phyloP scores from a whole-genome alignment of 2,797 vertebrate genomes.

The Parauchenoglanis punctatus region DNA sequence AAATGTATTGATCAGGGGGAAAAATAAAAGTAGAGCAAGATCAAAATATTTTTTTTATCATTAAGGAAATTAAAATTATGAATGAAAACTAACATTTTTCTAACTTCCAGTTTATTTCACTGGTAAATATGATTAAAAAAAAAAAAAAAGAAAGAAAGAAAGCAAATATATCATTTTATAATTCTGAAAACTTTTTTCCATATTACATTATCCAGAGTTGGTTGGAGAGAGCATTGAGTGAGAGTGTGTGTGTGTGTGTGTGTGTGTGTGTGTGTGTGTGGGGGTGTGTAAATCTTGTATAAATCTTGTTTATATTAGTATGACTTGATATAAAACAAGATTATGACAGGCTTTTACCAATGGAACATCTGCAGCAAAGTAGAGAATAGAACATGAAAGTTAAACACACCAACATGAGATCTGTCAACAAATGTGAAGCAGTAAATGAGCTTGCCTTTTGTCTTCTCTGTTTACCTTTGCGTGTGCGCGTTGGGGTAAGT shows the following conservation, averaged over 20 bases:
- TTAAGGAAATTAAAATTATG: no score
- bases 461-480: slow-evolving; percentile 9
- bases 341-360: background rate
- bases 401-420: slow-evolving; percentile 3
- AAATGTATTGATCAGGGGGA: no score
- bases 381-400: slow-evolving; percentile 5
- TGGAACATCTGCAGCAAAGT: slow-evolving; percentile 5
- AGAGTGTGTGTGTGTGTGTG: background rate
- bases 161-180: background rate
- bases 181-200: background rate
- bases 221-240: no score
- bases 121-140: background rate
- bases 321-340: background rate
- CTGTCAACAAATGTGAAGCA: slow-evolving; percentile 14
- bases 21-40: no score
- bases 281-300: background rate
- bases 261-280: background rate
- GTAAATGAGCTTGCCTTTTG: slow-evolving; percentile 7
- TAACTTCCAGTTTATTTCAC: background rate
- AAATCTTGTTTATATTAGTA: slow-evolving; percentile 9
- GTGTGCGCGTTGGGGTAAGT: background rate
- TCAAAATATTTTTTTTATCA: no score
- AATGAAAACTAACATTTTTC: no score
- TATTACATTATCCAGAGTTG: background rate
- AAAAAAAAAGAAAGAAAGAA: background rate